These are phyloP conservation scores for Pseudonaja textilis DNA, from an alignment of 2,113 vertebrate genomes.

Conservation along the genomic window DNA sequence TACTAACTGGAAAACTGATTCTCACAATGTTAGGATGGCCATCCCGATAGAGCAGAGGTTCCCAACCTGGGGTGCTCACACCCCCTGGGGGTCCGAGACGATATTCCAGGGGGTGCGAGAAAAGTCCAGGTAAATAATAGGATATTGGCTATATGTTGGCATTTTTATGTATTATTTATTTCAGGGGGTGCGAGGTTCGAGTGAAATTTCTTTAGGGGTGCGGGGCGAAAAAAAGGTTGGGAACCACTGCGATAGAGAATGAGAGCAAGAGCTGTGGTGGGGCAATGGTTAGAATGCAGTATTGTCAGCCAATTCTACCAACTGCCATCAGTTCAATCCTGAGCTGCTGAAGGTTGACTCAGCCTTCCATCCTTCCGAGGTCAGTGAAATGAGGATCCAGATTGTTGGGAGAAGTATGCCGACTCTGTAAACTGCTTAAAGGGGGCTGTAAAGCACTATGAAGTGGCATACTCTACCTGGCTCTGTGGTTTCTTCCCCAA, in stretches of 20 bases:
- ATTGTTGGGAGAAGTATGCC: not conserved
- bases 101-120: too few species aligned
- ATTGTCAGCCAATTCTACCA: not conserved
- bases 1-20: not conserved
- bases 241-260: not conserved
- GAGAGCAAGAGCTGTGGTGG: not conserved
- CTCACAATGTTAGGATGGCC: not conserved
- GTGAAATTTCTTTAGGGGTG: too few species aligned
- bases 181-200: too few species aligned
- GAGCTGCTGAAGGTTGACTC: not conserved
- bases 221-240: too few species aligned
- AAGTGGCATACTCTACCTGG: not conserved
- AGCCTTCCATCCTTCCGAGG: not conserved
- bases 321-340: not conserved
- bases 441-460: not conserved
- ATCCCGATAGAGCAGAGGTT: not conserved
- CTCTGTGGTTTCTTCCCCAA: too few species aligned
- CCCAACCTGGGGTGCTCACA: too few species aligned
- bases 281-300: not conserved
- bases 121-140: too few species aligned
- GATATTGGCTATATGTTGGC: too few species aligned
- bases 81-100: too few species aligned
- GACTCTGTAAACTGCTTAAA: not conserved
- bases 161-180: too few species aligned
- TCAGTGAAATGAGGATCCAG: not conserved